A percentile compares a stretch with the other conserved stretches of the same genome.
Conservation (phyloP, 2,113 vertebrate species). For the Xyliphius kryptos region DNA sequence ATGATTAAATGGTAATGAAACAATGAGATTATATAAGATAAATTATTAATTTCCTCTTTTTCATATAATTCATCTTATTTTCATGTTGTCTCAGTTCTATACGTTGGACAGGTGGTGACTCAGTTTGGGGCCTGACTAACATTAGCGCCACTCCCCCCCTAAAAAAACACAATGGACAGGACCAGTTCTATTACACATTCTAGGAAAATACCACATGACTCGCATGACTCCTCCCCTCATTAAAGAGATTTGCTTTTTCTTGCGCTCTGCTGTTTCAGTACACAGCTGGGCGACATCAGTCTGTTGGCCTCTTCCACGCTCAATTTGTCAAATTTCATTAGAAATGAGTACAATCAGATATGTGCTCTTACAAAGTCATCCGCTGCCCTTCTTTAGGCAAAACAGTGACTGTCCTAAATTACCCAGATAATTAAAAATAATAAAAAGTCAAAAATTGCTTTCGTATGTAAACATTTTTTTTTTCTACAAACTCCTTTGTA, state of each 20-base stretch:
- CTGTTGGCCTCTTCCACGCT: conserved; percentile 1
- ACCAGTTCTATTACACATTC: conserved; percentile 26
- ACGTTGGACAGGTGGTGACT: conserved; percentile 58
- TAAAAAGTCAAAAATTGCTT: background rate
- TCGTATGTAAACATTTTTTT: too few relatives aligned
- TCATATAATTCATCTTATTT: too few relatives aligned
- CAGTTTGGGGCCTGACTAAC: conserved; percentile 48
- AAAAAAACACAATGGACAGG: conserved; percentile 27
- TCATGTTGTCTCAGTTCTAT: background rate
- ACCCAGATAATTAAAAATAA: background rate
- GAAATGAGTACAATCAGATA: too few relatives aligned
- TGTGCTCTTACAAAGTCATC: too few relatives aligned
- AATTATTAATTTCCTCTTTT: too few relatives aligned
- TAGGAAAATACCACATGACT: conserved; percentile 13
- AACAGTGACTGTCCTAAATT: background rate
- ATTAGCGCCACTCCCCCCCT: conserved; percentile 44
- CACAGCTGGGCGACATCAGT: conserved; percentile 22
- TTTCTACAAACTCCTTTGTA: too few relatives aligned
- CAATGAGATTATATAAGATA: too few relatives aligned
- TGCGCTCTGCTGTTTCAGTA: conserved; percentile 5
- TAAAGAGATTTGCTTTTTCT: conserved; percentile 16
- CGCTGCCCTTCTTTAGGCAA: too few relatives aligned
- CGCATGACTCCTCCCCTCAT: background rate
- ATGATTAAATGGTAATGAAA: too few relatives aligned
- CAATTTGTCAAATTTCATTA: conserved; percentile 20